A percentile compares a stretch with the other conserved stretches of the same genome.
Evolutionary conservation across 2,797 vertebrate species (phyloP).

Genomic region (Rhinoraja longicauda): DNA sequence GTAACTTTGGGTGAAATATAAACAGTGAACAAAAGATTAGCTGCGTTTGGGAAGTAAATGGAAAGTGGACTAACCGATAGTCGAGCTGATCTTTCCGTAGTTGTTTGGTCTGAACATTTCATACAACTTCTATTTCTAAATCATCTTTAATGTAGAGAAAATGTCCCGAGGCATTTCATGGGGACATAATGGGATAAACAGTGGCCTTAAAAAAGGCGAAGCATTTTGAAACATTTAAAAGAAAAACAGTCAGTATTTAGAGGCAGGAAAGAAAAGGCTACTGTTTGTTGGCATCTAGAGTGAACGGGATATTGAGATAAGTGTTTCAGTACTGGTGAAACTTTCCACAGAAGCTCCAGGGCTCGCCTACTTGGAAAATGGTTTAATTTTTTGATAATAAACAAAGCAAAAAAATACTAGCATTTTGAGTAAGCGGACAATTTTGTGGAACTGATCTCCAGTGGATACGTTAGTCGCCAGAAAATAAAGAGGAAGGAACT

Average conservation of each 20-base stretch:
- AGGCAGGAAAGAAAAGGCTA: background rate
- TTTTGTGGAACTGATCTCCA: background rate
- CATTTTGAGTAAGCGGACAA: background rate
- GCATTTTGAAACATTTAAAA: background rate
- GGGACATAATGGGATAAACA: background rate
- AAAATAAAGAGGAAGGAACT: background rate
- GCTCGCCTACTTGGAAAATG: background rate
- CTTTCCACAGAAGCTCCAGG: conserved; percentile 26
- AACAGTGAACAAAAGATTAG: background rate
- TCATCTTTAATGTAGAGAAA: background rate
- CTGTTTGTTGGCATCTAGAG: background rate
- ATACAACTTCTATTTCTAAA: background rate
- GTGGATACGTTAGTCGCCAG: background rate
- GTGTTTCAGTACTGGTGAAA: conserved; percentile 23
- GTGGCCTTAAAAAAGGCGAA: background rate
- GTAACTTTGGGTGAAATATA: background rate
- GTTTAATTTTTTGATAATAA: background rate
- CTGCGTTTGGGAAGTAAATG: background rate
- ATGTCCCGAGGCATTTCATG: background rate
- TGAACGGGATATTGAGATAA: conserved; percentile 30
- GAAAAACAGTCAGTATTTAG: background rate
- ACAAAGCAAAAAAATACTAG: too few relatives aligned
- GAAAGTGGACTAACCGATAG: background rate
- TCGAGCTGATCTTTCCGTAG: background rate
- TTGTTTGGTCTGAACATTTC: background rate